Evolutionary conservation across 2,888 invertebrate species (phyloP), one percentile per base, ranked within the genome.

Genomic region (Tenthredo amoena): DNA sequence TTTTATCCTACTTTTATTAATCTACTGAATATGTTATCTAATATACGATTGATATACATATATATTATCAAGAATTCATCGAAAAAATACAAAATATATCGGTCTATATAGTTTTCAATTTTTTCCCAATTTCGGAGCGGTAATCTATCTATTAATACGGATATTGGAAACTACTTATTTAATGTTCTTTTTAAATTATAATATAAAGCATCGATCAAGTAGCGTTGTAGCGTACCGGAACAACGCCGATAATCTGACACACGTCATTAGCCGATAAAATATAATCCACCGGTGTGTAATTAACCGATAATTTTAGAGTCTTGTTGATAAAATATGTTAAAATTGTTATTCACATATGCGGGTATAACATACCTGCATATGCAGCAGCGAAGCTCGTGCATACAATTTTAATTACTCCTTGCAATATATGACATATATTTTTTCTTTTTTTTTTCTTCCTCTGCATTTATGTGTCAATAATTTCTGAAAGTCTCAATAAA

Each of bases 251-350:
- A 62, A 62, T 62, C 62, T 62, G 12, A 7, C 68, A 34, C 68
- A 34, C 68, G 68, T 68, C 68, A 68, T 68, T 68, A 68, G 34
- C 6, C 68, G 68, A 68, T 68, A 68, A 26, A 68, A 68, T 34
- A 15, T 68, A 68, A 68, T 68, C 34, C 26, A 68, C 18, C 68
- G 31, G 5, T 5, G 34, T 34, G 68, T 68, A 68, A 68, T 68
- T 68, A 68, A 34, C 34, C 68, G 68, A 31, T 68, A 68, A 68
- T 68, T 10, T 34, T 15, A 34, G 1, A 31, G 18, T 34, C 34
- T 6, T 62, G 26, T 68, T 34, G 68, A 68, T 34, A 31, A 34
- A 34, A 65, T 21, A 15, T 34, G 15, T 34, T 10, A 34, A 68
- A 68, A 68, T 55, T 55, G 1, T 55, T 55, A n/a, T 55, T 55